These are phyloP conservation scores for Grammomys surdaster DNA, from an alignment of 2,113 vertebrate genomes.

Conservation along the genomic window DNA sequence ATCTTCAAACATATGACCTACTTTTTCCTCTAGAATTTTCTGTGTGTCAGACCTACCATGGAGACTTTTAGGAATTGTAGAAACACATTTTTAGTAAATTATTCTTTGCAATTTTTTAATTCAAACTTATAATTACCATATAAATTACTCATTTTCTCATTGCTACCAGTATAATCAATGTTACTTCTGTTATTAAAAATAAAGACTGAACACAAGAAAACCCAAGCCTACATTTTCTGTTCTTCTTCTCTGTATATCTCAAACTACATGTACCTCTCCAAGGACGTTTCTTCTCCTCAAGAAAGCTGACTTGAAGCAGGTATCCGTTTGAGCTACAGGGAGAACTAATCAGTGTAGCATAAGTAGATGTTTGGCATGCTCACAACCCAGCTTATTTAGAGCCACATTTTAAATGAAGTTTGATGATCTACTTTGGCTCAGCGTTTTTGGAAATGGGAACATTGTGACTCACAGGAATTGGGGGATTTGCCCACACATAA, in stretches of 20 bases:
- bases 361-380: neutral
- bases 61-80: neutral
- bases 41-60: neutral
- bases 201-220: neutral
- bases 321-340: neutral
- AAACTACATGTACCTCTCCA: neutral
- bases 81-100: neutral
- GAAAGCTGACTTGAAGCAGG: neutral
- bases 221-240: neutral
- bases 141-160: neutral
- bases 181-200: slow-evolving; percentile 14
- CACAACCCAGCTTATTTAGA: neutral
- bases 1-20: neutral
- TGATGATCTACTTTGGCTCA: neutral
- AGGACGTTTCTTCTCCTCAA: neutral
- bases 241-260: neutral
- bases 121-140: neutral
- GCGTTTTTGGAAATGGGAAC: neutral
- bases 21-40: neutral
- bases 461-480: neutral
- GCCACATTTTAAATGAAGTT: neutral
- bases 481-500: neutral
- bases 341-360: neutral
- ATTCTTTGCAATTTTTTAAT: slow-evolving; percentile 35
- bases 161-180: neutral